Evolutionary conservation across 2,888 invertebrate species (phyloP), one percentile per base, ranked within the genome.

Genomic region (Antitype chi): DNA sequence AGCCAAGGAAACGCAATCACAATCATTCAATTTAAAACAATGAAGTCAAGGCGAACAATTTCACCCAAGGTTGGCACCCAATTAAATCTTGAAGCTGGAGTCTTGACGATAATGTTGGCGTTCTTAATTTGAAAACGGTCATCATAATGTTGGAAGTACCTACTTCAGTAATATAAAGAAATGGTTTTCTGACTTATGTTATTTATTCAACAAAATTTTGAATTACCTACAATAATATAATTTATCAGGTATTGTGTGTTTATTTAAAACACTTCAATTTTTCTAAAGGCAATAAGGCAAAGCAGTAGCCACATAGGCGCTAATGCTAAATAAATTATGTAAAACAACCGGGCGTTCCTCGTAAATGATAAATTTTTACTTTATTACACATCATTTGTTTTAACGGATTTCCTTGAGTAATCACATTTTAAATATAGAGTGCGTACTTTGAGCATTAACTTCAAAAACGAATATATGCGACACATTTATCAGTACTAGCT

Each of bases 341-440:
- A 62, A 76, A 81, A 85, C 69, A 71, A 76, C 71, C 57, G 38
- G 83, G 84, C 83, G 76, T 73, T 72, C 60, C 76, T 28, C 59
- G 62, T 70, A 76, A 79, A 85, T 84, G 77, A 76, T 80, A 85
- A 83, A 83, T 86, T 78, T 86, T 84, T 78, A 13, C 77, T 74
- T 85, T 74, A 86, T 84, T 80, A 38, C 80, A 7, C 60, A 70
- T 28, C 84, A 88, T 88, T 85, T 70, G 52, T 88, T 85, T 84
- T 60, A 76, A 80, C 23, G 72, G 76, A 85, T 87, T 83, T 80
- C 38, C 57, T 25, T 88, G 81, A 88, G 70, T 88, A 86, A 88
- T 86, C 68, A 59, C 76, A 32, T 82, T 88, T 88, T 88, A 88
- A 88, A 76, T 70, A 86, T 59, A 87, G 78, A 17, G 71, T 82